Conservation (phyloP, 2,797 vertebrate species). For the Gambusia yucatana region DNA sequence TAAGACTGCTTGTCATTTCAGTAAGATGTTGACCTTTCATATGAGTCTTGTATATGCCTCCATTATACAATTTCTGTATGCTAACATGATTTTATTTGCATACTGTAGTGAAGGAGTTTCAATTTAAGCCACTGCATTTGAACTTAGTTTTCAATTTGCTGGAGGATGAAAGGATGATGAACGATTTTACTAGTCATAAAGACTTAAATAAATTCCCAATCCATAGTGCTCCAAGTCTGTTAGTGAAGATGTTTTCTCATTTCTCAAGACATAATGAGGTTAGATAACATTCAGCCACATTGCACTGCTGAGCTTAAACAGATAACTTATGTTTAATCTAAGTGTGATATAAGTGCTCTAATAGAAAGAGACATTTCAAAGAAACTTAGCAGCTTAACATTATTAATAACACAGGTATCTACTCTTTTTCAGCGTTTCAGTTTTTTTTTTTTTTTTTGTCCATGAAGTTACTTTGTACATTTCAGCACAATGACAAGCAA, state of each 20-base stretch:
- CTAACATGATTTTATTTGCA: not conserved
- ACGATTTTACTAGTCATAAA: not conserved
- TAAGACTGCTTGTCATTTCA: not conserved
- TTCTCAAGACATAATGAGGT: slow-evolving; percentile 1
- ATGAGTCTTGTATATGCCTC: not conserved
- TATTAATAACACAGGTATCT: not conserved
- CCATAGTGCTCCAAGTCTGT: not conserved
- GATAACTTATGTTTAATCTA: not conserved
- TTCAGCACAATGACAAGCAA: not conserved
- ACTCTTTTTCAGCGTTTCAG: not conserved
- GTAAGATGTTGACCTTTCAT: not conserved
- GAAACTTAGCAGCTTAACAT: not conserved
- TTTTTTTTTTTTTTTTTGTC: not conserved
- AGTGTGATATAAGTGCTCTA: not conserved
- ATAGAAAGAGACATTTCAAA: not conserved
- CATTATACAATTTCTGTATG: not conserved
- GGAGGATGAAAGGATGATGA: not conserved
- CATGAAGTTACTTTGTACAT: not conserved
- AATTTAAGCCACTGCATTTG: too few species aligned
- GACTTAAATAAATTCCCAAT: not conserved
- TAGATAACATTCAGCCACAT: not conserved
- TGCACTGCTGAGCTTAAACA: not conserved
- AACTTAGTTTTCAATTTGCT: not conserved
- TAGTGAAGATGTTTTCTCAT: not conserved
- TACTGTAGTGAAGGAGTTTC: not conserved